phyloP scores from a whole-genome alignment of 2,113 vertebrate genomes.

The Cynoglossus semilaevis region DNA sequence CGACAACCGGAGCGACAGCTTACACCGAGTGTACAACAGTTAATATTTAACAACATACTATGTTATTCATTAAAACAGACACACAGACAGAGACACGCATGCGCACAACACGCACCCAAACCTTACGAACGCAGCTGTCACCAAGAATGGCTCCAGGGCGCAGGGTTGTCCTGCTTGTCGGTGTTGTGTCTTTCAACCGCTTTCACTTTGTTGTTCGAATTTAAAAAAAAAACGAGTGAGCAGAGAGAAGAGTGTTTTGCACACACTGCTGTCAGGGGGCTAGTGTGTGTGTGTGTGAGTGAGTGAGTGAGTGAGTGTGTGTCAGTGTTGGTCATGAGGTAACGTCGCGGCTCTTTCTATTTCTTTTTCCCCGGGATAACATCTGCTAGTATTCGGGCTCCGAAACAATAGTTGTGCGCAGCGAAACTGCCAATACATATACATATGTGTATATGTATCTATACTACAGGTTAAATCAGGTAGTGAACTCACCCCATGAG shows the following conservation, averaged over 20 bases:
- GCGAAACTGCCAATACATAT: too few relatives aligned
- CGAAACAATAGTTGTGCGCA: too few relatives aligned
- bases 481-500: conserved; percentile 76
- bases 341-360: too few relatives aligned
- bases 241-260: neutral
- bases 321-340: too few relatives aligned
- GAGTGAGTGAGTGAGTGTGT: too few relatives aligned
- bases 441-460: too few relatives aligned
- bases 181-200: neutral
- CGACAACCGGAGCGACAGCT: conserved; percentile 32
- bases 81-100: neutral
- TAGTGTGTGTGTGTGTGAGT: too few relatives aligned
- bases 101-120: neutral
- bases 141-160: neutral
- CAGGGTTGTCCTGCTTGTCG: neutral
- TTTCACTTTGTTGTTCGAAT: neutral
- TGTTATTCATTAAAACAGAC: conserved; percentile 56
- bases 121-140: conserved; percentile 33
- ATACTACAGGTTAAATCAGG: too few relatives aligned
- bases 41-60: conserved; percentile 60
- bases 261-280: conserved; percentile 6
- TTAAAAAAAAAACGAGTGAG: neutral
- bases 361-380: too few relatives aligned
- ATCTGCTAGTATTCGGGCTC: too few relatives aligned
- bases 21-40: conserved; percentile 42